Conservation (phyloP, 1,140 invertebrate species). For the Drosophila serrata region DNA sequence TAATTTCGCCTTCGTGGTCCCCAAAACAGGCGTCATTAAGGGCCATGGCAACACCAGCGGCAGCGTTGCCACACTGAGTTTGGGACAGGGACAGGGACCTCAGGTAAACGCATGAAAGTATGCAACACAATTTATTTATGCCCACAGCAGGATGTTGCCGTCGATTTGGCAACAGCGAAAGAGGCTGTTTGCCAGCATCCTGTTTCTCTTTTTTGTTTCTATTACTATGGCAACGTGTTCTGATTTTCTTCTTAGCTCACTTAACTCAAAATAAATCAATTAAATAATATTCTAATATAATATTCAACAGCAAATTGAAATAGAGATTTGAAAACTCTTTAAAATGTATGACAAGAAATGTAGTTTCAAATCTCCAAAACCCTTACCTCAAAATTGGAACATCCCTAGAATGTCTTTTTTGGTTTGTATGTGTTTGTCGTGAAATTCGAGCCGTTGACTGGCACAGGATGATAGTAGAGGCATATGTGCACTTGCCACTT, state of each 20-base stretch:
- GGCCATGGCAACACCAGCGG: slow-evolving; percentile 45
- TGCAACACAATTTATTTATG: slow-evolving; percentile 74
- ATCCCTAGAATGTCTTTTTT: slow-evolving; percentile 11
- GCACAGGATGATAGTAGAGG: slow-evolving; percentile 31
- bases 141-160: slow-evolving; percentile 61
- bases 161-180: slow-evolving; percentile 69
- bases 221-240: not conserved
- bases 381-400: not conserved
- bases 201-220: not conserved
- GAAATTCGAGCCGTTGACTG: slow-evolving; percentile 59
- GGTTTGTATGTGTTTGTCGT: slow-evolving; percentile 38
- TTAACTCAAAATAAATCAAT: too few relatives aligned
- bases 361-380: not conserved
- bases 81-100: slow-evolving; percentile 5
- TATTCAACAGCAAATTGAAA: too few relatives aligned
- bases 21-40: slow-evolving; percentile 59
- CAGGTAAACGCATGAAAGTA: slow-evolving; percentile 64
- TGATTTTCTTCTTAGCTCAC: not conserved
- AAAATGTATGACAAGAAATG: too few relatives aligned
- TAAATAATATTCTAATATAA: too few relatives aligned
- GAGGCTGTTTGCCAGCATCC: slow-evolving; percentile 10
- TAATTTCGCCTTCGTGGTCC: slow-evolving; percentile 13
- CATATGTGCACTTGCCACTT: slow-evolving; percentile 44
- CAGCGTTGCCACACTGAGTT: slow-evolving; percentile 8
- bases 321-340: not conserved